Evolutionary conservation across 2,113 vertebrate species (phyloP), one percentile per base, ranked within the genome.

Genomic region (Bambusicola thoracicus): DNA sequence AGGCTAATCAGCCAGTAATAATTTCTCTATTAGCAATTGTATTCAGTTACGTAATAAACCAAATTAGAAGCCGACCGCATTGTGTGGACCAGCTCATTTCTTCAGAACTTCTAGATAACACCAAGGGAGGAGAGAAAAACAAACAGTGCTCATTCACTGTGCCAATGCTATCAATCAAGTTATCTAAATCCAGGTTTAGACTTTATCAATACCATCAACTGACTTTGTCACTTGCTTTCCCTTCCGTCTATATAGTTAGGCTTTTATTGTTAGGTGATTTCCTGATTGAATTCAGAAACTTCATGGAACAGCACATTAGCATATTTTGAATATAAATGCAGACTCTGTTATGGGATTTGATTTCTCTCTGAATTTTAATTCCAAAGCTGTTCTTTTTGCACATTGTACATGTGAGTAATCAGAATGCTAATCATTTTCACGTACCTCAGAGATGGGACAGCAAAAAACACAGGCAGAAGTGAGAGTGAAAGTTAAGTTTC

Each of bases 331-430:
- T 97, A 95, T 91, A 94, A 94, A 98, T 92, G 94, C 82, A 85
- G 81, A 24, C 63, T 87, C 81, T 66, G 36, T 40, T 87, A 76
- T 44, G 89, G 89, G 82, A 96, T 94, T 97, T 73, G 59, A 91
- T 95, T 97, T 95, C 92, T 87, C 85, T 62, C 34, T 67, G 93
- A 92, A 96, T 97, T 96, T 97, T 96, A 95, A 97, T 96, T 96
- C 94, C 79, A 58, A 77, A 93, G 82, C 62, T 96, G 81, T 68
- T 94, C 80, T 94, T 90, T 90, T 90, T 90, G 92, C 79, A 81
- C 90, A 36, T 62, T 85, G 58, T 58, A 95, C 67, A 8, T 24
- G 73, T 19, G 32, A 91, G 88, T 82, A 91, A 96, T 92, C 73
- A 75, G 91, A 94, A 96, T 94, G 93, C 80, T 94, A 90, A 96